Evolutionary conservation across 1,140 invertebrate genomes (phyloP).

Genomic region (Camponotus vicinus): DNA sequence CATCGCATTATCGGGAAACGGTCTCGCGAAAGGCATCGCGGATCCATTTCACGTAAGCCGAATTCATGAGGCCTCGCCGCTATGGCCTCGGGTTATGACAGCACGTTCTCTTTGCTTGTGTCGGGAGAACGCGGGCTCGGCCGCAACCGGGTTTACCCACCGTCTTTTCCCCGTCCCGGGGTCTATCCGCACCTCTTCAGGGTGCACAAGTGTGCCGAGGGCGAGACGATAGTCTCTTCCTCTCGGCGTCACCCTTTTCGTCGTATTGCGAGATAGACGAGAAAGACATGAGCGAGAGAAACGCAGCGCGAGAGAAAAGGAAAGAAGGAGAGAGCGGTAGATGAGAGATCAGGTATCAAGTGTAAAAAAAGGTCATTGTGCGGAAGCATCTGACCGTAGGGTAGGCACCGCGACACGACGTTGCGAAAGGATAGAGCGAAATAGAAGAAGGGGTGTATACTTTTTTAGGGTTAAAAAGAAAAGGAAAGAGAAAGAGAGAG

Average conservation of each 20-base stretch:
- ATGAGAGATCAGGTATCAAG: slow-evolving; percentile 84
- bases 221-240: slow-evolving; percentile 59
- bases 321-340: slow-evolving; percentile 63
- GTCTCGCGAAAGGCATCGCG: slow-evolving; percentile 63
- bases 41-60: slow-evolving; percentile 86
- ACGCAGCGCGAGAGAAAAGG: slow-evolving; percentile 56
- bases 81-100: slow-evolving; percentile 78
- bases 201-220: slow-evolving; percentile 73
- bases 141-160: slow-evolving; percentile 25
- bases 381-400: slow-evolving; percentile 84
- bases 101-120: slow-evolving; percentile 18
- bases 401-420: slow-evolving; percentile 73
- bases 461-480: slow-evolving; percentile 26
- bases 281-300: slow-evolving; percentile 46
- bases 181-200: slow-evolving; percentile 69
- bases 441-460: slow-evolving; percentile 40
- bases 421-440: slow-evolving; percentile 60
- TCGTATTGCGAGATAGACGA: slow-evolving; percentile 47
- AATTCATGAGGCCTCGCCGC: slow-evolving; percentile 82
- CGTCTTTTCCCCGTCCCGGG: slow-evolving; percentile 56
- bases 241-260: slow-evolving; percentile 58
- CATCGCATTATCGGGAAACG: slow-evolving; percentile 71
- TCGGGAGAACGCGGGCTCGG: slow-evolving; percentile 21
- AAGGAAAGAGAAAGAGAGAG: slow-evolving; percentile 30
- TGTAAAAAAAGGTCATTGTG: slow-evolving; percentile 82